phyloP scores from a whole-genome alignment of 2,113 vertebrate species.

The Takifugu bimaculatus region DNA sequence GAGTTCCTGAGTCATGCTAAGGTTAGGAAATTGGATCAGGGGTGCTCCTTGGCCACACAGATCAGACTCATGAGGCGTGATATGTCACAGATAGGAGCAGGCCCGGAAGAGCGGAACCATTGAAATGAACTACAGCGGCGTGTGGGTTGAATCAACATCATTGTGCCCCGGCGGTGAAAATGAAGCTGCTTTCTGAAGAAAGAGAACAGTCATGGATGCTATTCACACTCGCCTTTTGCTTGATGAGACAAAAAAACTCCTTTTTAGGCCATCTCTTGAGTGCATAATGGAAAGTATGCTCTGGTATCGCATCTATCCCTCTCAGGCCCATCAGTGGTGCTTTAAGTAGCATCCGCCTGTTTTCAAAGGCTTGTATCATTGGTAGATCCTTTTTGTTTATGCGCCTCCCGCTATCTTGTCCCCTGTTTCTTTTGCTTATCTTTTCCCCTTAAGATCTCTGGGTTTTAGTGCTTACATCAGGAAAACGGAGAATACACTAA shows the following conservation, averaged over 20 bases:
- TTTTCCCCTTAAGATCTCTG: background rate
- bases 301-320: background rate
- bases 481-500: background rate
- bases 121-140: conserved; percentile 31
- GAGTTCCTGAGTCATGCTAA: background rate
- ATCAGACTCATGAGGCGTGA: conserved; percentile 1
- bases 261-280: conserved; percentile 5
- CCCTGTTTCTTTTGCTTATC: background rate
- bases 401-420: background rate
- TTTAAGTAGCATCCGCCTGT: background rate
- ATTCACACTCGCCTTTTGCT: conserved; percentile 23
- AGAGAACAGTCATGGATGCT: conserved; percentile 31
- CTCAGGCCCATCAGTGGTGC: background rate
- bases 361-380: too few species aligned
- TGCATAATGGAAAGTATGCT: conserved; percentile 16
- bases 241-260: conserved; percentile 16
- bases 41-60: background rate
- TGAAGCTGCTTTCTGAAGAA: conserved; percentile 34
- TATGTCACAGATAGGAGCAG: conserved; percentile 25
- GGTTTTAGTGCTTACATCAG: background rate
- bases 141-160: conserved; percentile 47
- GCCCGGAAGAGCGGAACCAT: conserved; percentile 17
- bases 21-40: conserved; percentile 6
- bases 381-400: background rate
- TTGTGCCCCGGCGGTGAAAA: conserved; percentile 43